These are phyloP conservation scores for Proisotoma minuta DNA, from an alignment of 2,888 invertebrate species.

Conservation along the genomic window DNA sequence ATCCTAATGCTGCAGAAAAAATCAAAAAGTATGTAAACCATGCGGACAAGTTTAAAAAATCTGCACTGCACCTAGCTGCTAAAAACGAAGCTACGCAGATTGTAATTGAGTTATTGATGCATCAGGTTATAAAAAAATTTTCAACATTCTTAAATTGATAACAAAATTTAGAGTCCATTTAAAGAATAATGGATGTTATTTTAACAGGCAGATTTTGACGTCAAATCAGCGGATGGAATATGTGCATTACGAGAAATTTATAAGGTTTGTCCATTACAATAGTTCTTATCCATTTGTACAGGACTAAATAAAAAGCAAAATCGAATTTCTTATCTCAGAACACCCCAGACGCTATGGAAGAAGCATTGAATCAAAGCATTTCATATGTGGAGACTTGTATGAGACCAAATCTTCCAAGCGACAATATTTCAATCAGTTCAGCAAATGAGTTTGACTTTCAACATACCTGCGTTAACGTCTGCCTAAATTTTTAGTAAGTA, in stretches of 20 bases:
- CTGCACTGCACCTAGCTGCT: conserved; percentile 35
- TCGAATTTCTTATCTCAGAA: too few species aligned
- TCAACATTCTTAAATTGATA: too few species aligned
- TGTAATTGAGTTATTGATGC: conserved; percentile 29
- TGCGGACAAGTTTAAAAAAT: conserved; percentile 23
- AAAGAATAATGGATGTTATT: too few species aligned
- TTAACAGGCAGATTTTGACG: too few species aligned
- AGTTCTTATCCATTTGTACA: too few species aligned
- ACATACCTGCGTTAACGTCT: conserved; percentile 26
- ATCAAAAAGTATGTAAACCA: conserved; percentile 30
- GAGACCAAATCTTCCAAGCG: neutral
- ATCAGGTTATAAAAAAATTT: too few species aligned
- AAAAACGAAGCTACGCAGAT: conserved; percentile 34
- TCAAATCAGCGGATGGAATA: too few species aligned
- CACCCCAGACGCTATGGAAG: conserved; percentile 37
- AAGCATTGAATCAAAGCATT: conserved; percentile 36
- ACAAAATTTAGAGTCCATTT: too few species aligned
- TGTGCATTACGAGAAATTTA: conserved; percentile 31
- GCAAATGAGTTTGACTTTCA: conserved; percentile 26
- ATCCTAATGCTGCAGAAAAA: conserved; percentile 22
- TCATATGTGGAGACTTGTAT: conserved; percentile 31
- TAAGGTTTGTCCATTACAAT: too few species aligned
- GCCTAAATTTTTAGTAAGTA: conserved; percentile 35
- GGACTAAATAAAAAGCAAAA: too few species aligned
- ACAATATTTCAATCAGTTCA: neutral